phyloP scores from a whole-genome alignment of 1,140 invertebrate species.

The Battus philenor region DNA sequence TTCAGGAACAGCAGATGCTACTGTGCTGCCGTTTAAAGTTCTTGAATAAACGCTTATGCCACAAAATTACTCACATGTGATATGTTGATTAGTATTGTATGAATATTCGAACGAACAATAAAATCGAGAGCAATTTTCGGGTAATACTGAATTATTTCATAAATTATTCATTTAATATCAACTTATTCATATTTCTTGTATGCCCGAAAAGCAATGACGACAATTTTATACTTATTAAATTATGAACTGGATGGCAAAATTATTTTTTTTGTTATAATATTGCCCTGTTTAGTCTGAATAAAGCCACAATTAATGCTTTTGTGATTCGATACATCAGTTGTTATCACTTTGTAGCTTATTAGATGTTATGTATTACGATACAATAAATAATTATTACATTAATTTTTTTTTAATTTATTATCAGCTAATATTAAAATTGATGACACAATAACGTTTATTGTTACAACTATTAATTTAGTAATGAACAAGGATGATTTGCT shows the following conservation, averaged over 20 bases:
- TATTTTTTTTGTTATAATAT: no score
- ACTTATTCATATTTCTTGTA: no score
- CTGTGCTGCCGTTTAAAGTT: constrained; percentile 44
- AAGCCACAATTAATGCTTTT: no score
- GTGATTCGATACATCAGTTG: no score
- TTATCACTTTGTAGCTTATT: constrained; percentile 10
- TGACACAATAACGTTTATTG: no score
- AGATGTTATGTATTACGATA: constrained; percentile 15
- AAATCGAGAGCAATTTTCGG: neutral
- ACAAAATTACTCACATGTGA: constrained; percentile 16
- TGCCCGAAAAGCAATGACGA: neutral
- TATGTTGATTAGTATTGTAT: constrained; percentile 19
- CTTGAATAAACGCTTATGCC: constrained; percentile 31
- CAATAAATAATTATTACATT: constrained; percentile 9
- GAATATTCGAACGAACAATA: constrained; percentile 10
- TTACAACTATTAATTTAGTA: no score
- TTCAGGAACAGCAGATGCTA: constrained; percentile 35
- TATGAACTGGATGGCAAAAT: neutral
- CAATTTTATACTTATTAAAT: constrained; percentile 4
- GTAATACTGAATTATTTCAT: neutral
- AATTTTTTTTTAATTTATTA: constrained; percentile 1
- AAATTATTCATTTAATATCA: no score
- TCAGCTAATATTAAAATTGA: no score
- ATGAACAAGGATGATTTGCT: neutral
- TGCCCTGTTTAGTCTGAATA: no score